Percentiles rank a stretch among this genome's conserved stretches.
Conservation (phyloP, 2,113 vertebrate species). For the Scomber scombrus region DNA sequence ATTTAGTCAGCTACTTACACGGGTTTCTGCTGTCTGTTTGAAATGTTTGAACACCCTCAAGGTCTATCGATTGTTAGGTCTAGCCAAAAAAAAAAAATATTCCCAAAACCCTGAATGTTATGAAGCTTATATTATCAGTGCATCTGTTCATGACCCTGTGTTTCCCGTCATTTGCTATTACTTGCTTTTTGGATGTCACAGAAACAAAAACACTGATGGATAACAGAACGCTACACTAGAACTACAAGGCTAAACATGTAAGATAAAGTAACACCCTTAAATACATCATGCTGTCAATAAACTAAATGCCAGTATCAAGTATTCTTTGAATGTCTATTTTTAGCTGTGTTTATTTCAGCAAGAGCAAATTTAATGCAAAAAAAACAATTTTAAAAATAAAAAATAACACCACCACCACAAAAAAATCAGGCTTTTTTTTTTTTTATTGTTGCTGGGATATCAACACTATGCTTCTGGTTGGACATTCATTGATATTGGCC, state of each 20-base stretch:
- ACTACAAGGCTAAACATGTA: not conserved
- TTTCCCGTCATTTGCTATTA: not conserved
- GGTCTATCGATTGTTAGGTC: constrained; percentile 39
- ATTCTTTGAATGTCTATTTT: no score
- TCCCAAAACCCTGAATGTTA: not conserved
- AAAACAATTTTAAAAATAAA: not conserved
- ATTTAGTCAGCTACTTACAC: no score
- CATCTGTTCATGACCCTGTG: constrained; percentile 18
- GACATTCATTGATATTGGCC: constrained; percentile 54
- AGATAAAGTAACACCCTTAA: not conserved
- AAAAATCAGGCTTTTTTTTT: constrained; percentile 36
- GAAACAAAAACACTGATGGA: not conserved
- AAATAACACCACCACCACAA: not conserved
- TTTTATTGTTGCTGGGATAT: constrained; percentile 69
- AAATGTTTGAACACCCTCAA: constrained; percentile 31
- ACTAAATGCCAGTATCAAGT: not conserved
- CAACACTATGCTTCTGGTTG: constrained; percentile 43
- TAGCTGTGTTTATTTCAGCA: not conserved
- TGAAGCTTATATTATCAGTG: constrained; percentile 15
- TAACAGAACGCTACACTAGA: constrained; percentile 5
- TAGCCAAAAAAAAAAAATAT: not conserved
- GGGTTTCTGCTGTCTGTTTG: not conserved
- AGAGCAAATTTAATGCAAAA: not conserved
- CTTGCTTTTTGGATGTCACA: no score
- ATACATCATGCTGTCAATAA: not conserved